A percentile compares a stretch with the other conserved stretches of the same genome.
Evolutionary conservation across 2,888 invertebrate genomes (phyloP).

Genomic region (Andrena hattorfiana): DNA sequence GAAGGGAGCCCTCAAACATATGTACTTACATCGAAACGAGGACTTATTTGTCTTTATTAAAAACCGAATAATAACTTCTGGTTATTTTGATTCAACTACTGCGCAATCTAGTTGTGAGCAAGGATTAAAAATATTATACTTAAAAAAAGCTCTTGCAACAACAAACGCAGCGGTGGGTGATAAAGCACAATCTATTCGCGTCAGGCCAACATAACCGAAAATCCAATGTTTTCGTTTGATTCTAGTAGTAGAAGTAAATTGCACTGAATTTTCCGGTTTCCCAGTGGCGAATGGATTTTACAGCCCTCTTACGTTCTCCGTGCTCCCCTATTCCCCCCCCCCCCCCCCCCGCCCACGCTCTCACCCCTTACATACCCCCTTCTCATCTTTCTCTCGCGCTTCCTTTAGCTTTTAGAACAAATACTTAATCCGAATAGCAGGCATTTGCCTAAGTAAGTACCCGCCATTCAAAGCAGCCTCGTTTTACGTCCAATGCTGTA

Average conservation of each 20-base stretch:
- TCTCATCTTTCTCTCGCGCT: slow-evolving; percentile 68
- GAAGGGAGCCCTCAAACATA: too few species aligned
- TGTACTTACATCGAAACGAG: too few species aligned
- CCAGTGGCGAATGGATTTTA: slow-evolving; percentile 75
- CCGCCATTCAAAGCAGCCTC: slow-evolving; percentile 80
- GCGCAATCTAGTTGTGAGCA: background rate
- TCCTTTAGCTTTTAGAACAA: slow-evolving; percentile 83
- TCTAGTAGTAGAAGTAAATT: slow-evolving; percentile 75
- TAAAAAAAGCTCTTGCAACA: slow-evolving; percentile 32
- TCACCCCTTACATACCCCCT: slow-evolving; percentile 35
- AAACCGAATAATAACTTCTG: too few species aligned
- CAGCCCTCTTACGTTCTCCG: slow-evolving; percentile 66
- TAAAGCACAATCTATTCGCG: slow-evolving; percentile 63
- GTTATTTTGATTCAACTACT: too few species aligned
- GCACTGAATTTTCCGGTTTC: slow-evolving; percentile 76
- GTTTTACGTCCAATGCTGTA: slow-evolving; percentile 75
- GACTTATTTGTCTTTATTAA: too few species aligned
- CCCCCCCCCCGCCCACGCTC: slow-evolving; percentile 9
- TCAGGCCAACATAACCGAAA: slow-evolving; percentile 67
- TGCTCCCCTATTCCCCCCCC: slow-evolving; percentile 9
- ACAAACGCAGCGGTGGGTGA: slow-evolving; percentile 59
- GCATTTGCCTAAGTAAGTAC: slow-evolving; percentile 84
- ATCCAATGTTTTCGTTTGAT: slow-evolving; percentile 71
- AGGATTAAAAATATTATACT: slow-evolving; percentile 13
- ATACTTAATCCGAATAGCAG: slow-evolving; percentile 84